Conservation (phyloP, 2,888 invertebrate species). For the Drosophila kanekoi region DNA sequence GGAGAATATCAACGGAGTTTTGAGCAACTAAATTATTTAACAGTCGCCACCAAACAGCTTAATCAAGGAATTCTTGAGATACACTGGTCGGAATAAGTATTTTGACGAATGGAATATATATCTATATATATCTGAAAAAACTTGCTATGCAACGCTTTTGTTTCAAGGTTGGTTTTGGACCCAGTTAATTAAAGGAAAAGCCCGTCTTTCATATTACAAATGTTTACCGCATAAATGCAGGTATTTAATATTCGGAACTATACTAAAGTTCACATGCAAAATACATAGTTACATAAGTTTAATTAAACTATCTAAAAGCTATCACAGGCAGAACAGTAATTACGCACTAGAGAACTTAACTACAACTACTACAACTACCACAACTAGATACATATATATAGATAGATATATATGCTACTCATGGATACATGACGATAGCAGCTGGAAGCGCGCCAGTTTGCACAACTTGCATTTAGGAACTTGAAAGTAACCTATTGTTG, state of each 20-base stretch:
- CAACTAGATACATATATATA: not conserved
- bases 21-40: not conserved
- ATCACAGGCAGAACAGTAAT: constrained; percentile 81
- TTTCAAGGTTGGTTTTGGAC: no score
- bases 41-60: not conserved
- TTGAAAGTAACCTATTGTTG: constrained; percentile 44
- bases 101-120: no score
- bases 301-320: constrained; percentile 78
- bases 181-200: not conserved
- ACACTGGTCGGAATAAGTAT: no score
- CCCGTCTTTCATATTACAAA: constrained; percentile 4
- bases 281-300: constrained; percentile 19
- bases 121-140: no score
- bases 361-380: constrained; percentile 39
- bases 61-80: not conserved
- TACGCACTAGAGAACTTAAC: constrained; percentile 64
- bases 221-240: constrained; percentile 28
- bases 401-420: constrained; percentile 3
- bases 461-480: constrained; percentile 66
- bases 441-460: constrained; percentile 31
- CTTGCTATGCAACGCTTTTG: no score
- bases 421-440: constrained; percentile 37
- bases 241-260: constrained; percentile 21
- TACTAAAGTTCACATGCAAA: constrained; percentile 24
- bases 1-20: not conserved